Evolutionary conservation across 2,113 vertebrate species (phyloP), one percentile per base, ranked within the genome.

Genomic region (Eulacestoma nigropectus): DNA sequence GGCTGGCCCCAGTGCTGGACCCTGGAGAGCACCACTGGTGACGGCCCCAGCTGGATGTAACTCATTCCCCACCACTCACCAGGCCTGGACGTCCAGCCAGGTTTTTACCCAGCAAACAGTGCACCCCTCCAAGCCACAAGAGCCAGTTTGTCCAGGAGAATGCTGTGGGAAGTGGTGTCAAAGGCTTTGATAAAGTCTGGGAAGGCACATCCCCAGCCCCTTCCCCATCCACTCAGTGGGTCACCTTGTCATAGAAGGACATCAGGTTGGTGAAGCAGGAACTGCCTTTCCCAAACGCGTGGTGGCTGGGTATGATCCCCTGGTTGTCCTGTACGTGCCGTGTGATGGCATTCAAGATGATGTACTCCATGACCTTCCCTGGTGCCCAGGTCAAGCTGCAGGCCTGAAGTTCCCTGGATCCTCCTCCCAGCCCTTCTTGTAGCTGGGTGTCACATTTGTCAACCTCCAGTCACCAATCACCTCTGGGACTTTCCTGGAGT

Each of bases 271-370:
- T 64, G 30, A 44, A n/a, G 50, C 50, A 57, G 73, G 57, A 64
- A 9, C 33, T 65, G 64, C 55, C 27, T 56, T 75, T 49, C 35
- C 22, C 50, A 9, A 63, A 27, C 20, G 16, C 23, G 1, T 18
- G 23, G 27, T n/a, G 62, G 7, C 25, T 8, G 2, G 42, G 37
- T 25, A 42, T n/a, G 49, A 44, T n/a, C 16, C 33, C 35, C 13
- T n/a, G 33, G 13, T 30, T 69, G 56, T 81, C 13, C 55, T 62
- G 27, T 26, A 11, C 5, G 0, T 30, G 42, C 49, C 0, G 0
- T 35, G 29, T n/a, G 44, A 20, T 22, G 6, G 16, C 46, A 8
- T 26, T 73, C 11, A 6, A 4, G 46, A 3, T 73, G 13, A 42
- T 30, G 19, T 41, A 0, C 46, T 73, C 59, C 32, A 6, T 37